A percentile compares a stretch with the other conserved stretches of the same genome.
These are phyloP conservation scores for Drosophila falleni DNA, from an alignment of 2,888 invertebrate genomes.

Conservation along the genomic window DNA sequence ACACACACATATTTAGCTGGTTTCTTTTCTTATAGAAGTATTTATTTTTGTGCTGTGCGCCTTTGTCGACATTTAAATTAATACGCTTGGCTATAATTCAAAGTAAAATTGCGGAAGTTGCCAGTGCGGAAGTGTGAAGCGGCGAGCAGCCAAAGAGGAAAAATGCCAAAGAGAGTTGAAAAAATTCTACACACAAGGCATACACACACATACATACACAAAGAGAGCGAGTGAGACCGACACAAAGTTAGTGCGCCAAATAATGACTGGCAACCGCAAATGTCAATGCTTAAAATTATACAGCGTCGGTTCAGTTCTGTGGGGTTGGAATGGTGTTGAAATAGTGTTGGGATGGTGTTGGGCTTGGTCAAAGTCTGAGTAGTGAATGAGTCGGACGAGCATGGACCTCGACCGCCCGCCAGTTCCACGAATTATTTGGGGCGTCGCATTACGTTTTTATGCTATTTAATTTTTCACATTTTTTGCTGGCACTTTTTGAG, in stretches of 20 bases:
- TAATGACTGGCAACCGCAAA: conserved; percentile 79
- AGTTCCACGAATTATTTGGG: conserved; percentile 57
- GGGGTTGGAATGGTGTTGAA: conserved; percentile 34
- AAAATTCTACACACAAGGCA: conserved; percentile 24
- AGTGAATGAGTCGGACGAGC: conserved; percentile 5
- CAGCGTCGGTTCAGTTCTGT: conserved; percentile 56
- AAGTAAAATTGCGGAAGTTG: conserved; percentile 81
- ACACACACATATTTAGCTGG: conserved; percentile 29
- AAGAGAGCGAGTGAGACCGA: conserved; percentile 1
- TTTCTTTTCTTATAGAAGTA: conserved; percentile 49
- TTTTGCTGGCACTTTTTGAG: conserved; percentile 40
- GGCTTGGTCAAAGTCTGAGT: conserved; percentile 22
- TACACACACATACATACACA: conserved; percentile 14
- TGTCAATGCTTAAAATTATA: conserved; percentile 81
- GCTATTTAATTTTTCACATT: conserved; percentile 75
- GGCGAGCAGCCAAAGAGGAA: conserved; percentile 56
- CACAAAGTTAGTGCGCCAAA: conserved; percentile 55
- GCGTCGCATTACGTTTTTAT: conserved; percentile 78
- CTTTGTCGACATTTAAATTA: conserved; percentile 80
- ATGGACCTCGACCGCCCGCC: conserved; percentile 9
- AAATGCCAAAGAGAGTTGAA: conserved; percentile 47
- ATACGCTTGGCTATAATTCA: conserved; percentile 81
- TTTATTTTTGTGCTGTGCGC: conserved; percentile 68
- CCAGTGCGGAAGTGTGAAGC: conserved; percentile 81
- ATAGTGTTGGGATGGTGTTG: conserved; percentile 9